phyloP scores from a whole-genome alignment of 1,140 invertebrate species.

The Zophobas morio region DNA sequence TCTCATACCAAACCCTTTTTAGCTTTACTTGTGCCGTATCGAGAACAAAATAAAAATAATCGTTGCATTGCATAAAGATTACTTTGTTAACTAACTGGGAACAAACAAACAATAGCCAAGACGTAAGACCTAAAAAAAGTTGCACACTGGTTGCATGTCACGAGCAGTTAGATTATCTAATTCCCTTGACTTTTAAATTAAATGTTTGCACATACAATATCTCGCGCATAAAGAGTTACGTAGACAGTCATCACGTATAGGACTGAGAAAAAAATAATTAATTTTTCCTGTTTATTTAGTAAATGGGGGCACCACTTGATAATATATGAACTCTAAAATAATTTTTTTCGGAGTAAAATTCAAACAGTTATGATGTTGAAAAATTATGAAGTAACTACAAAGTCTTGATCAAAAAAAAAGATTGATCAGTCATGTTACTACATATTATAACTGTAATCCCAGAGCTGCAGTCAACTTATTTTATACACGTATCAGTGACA shows the following conservation, averaged over 20 bases:
- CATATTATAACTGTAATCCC: background rate
- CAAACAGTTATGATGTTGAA: no score
- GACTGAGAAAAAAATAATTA: no score
- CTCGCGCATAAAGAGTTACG: constrained; percentile 8
- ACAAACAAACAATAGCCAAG: no score
- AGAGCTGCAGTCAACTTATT: background rate
- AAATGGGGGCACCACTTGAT: no score
- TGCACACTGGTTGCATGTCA: constrained; percentile 6
- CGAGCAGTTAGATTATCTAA: constrained; percentile 22
- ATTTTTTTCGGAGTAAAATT: no score
- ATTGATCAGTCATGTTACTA: background rate
- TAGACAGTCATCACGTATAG: background rate
- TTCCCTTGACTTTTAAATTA: constrained; percentile 38
- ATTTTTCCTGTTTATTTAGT: no score
- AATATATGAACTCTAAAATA: no score
- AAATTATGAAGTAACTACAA: no score
- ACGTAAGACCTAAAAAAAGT: background rate
- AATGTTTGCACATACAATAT: constrained; percentile 18
- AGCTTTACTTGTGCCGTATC: background rate
- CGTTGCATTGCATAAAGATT: no score
- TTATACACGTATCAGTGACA: background rate
- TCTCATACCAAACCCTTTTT: no score
- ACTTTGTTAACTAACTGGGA: no score
- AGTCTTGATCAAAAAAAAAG: no score
- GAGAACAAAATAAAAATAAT: background rate